phyloP scores from a whole-genome alignment of 1,140 invertebrate genomes.

The Delia radicum region DNA sequence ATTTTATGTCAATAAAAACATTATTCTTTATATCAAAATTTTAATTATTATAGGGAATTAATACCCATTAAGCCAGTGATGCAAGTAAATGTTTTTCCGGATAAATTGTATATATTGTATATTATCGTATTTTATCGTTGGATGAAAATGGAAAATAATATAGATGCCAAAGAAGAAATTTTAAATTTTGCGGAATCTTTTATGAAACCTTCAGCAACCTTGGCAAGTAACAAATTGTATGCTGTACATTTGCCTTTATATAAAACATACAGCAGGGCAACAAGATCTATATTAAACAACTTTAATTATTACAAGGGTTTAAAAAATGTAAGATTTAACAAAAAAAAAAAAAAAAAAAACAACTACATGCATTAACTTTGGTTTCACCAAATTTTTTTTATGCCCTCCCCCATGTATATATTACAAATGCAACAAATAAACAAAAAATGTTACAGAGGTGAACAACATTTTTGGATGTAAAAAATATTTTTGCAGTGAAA shows the following conservation, averaged over 20 bases:
- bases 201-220: constrained; percentile 38
- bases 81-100: constrained; percentile 38
- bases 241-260: constrained; percentile 37
- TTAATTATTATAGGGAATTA: neutral
- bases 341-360: no score
- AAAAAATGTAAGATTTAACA: constrained; percentile 28
- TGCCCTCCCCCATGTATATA: no score
- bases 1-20: neutral
- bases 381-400: no score
- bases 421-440: no score
- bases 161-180: constrained; percentile 33
- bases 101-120: constrained; percentile 33
- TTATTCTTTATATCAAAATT: neutral
- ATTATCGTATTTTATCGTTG: constrained; percentile 40
- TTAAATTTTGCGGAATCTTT: constrained; percentile 42
- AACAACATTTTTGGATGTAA: no score
- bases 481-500: no score
- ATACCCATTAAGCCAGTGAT: constrained; percentile 26
- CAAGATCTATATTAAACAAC: constrained; percentile 38
- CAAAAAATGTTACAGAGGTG: no score
- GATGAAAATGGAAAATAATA: constrained; percentile 40
- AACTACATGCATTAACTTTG: no score
- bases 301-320: constrained; percentile 35
- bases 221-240: constrained; percentile 33
- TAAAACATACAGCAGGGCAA: constrained; percentile 32